Conservation (phyloP, 2,797 vertebrate species). For the Centroberyx gerrardi region DNA sequence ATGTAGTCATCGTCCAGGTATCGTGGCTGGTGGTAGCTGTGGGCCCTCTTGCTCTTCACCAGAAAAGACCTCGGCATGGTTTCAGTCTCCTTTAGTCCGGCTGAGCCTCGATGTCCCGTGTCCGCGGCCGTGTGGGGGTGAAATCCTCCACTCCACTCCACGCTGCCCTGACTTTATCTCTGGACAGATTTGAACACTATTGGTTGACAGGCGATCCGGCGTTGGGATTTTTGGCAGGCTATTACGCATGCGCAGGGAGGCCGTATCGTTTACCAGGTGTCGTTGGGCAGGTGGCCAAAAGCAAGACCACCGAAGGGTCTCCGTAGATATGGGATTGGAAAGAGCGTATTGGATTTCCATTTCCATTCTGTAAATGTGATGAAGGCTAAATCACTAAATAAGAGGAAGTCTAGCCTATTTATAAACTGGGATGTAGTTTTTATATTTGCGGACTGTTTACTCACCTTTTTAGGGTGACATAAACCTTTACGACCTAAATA, state of each 20-base stretch:
- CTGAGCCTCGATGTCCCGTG: constrained; percentile 20
- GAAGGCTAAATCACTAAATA: constrained; percentile 3
- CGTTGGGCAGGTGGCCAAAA: constrained; percentile 67
- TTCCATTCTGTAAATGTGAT: not conserved
- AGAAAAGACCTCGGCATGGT: constrained; percentile 97
- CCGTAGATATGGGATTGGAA: constrained; percentile 27
- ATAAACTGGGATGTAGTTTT: no score
- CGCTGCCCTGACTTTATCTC: constrained; percentile 82
- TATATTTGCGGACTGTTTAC: no score
- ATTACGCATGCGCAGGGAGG: constrained; percentile 85
- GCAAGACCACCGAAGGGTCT: constrained; percentile 30
- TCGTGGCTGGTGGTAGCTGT: constrained; percentile 97
- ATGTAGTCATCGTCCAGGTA: constrained; percentile 88
- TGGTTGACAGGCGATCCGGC: constrained; percentile 74
- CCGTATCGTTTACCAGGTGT: constrained; percentile 90
- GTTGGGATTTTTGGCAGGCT: constrained; percentile 75
- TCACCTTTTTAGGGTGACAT: no score
- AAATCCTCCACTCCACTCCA: constrained; percentile 57
- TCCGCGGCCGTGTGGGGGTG: constrained; percentile 24
- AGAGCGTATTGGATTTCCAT: constrained; percentile 33
- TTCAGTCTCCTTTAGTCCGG: constrained; percentile 20
- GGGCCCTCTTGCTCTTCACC: constrained; percentile 98
- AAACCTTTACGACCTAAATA: no score
- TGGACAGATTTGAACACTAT: constrained; percentile 80
- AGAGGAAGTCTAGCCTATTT: constrained; percentile 30